Conservation (phyloP, 2,797 vertebrate genomes). For the Astyanax mexicanus region DNA sequence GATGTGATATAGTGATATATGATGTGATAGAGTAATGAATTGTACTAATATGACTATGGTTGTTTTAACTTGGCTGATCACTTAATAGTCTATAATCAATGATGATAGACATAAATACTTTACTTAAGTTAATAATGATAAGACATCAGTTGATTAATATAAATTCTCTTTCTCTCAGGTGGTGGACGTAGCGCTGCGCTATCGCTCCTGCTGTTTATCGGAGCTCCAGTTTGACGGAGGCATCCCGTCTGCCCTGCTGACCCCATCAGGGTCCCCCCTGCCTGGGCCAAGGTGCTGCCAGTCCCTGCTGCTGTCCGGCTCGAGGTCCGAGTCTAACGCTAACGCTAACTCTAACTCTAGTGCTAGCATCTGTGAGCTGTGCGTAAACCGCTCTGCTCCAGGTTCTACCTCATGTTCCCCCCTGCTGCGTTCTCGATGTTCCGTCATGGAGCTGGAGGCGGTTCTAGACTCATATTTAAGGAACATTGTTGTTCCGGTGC, state of each 20-base stretch:
- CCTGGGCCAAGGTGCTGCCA: conserved; percentile 83
- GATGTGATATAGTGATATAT: no score
- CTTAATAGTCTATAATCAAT: no score
- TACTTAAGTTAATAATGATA: no score
- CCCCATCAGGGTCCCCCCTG: conserved; percentile 30
- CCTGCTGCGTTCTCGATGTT: conserved; percentile 72
- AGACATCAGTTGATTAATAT: no score
- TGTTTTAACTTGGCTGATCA: no score
- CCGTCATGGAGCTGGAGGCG: conserved; percentile 74
- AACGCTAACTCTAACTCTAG: conserved; percentile 59
- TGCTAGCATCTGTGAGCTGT: conserved; percentile 86
- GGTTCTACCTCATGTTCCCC: conserved; percentile 12
- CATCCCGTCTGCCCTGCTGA: conserved; percentile 1
- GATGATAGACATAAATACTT: no score
- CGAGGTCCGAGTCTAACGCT: conserved; percentile 74
- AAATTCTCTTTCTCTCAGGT: conserved; percentile 77
- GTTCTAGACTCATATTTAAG: conserved; percentile 81
- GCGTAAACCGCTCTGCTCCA: conserved; percentile 74
- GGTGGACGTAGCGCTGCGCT: conserved; percentile 88
- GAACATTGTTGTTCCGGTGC: conserved; percentile 50
- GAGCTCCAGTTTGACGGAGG: conserved; percentile 42
- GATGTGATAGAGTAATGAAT: no score
- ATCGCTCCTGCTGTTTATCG: conserved; percentile 83
- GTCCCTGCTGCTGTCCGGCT: conserved; percentile 80
- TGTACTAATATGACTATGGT: no score